Base-by-base conservation (phyloP, 2,888 invertebrate species). In the Parnassius orleans region DNA sequence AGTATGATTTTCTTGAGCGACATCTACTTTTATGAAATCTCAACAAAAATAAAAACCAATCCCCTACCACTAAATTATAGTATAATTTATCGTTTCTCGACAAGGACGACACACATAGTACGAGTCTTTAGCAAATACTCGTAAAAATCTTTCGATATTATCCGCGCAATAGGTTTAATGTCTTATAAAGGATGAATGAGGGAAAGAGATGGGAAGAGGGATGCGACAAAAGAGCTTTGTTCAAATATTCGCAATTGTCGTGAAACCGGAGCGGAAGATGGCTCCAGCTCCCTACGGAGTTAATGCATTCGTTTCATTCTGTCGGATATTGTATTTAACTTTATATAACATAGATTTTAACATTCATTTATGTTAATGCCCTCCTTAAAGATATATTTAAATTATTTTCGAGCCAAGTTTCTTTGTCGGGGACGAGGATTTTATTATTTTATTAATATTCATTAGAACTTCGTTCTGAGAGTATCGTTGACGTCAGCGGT, bases 121-220 rank as follows among this genome's bases (percentile, higher is more conserved):
- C 58, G 64, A 58, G 46, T 61, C 51, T 53, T 68, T 72, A 70
- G 78, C 76, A 81, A 84, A 81, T 77, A 80, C 73, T 81, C 81
- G 76, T 79, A 78, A 80, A 81, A 81, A 80, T 79, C 79, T 77
- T 73, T 68, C 76, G 75, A 80, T 84, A 81, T 80, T 79, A 85
- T 84, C 78, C 80, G 75, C 68, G 78, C 81, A 85, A 84, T 84
- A 83, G 78, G 79, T 84, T 84, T 84, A 84, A 84, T 83, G 83
- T 79, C 78, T 81, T 80, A 80, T 76, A 76, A 74, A 77, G 74
- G 69, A 71, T 65, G 68, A 75, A 72, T 60, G 67, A 66, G 70
- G 73, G 46, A 44, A 68, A 76, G 61, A 57, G 43, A 24, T 15
- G 43, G 54, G 14, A 51, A 33, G 19, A 42, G 50, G 44, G 51